phyloP scores from a whole-genome alignment of 2,797 vertebrate species.

The Micrastur ruficollis region DNA sequence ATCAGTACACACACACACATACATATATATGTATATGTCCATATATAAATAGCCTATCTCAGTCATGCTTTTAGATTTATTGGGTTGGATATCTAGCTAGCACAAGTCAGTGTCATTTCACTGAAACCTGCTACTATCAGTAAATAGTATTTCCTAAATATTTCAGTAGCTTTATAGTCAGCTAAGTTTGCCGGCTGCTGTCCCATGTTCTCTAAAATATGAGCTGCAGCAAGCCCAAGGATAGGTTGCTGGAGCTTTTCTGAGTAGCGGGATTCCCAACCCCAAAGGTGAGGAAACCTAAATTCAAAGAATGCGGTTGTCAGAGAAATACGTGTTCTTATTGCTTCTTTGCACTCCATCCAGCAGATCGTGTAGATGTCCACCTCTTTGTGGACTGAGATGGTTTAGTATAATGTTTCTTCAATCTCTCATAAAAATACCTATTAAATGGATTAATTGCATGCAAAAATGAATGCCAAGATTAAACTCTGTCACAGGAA shows the following conservation, averaged over 20 bases:
- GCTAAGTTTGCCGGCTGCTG: background rate
- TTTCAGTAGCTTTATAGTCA: background rate
- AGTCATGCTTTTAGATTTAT: background rate
- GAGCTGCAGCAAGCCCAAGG: background rate
- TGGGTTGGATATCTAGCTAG: background rate
- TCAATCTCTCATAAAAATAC: background rate
- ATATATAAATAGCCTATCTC: background rate
- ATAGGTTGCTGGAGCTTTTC: background rate
- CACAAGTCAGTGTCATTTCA: background rate
- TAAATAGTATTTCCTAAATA: background rate
- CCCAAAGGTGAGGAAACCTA: background rate
- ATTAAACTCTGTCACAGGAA: background rate
- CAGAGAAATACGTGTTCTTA: background rate
- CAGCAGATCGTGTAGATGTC: background rate
- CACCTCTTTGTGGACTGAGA: background rate
- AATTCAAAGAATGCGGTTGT: background rate
- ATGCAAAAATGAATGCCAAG: background rate
- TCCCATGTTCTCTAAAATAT: background rate
- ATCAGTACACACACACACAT: background rate
- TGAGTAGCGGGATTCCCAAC: background rate
- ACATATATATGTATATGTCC: no score
- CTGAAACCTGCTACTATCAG: background rate
- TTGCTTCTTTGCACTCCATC: background rate
- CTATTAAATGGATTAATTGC: background rate
- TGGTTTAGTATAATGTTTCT: background rate